These are phyloP conservation scores for Pangasianodon hypophthalmus DNA, from an alignment of 2,113 vertebrate genomes.

Conservation along the genomic window DNA sequence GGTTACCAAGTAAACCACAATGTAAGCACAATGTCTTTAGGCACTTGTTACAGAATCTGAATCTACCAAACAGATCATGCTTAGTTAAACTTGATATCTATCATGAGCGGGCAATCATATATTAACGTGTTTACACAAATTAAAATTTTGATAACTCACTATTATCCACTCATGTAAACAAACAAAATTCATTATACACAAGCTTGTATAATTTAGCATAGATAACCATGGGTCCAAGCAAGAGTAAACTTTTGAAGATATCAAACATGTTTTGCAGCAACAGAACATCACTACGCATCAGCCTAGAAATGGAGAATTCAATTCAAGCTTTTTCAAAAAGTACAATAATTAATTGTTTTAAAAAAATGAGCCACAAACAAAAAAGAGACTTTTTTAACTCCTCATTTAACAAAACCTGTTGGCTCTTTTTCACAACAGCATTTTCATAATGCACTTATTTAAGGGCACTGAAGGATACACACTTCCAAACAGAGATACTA, in stretches of 20 bases:
- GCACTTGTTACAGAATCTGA: not conserved
- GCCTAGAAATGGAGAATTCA: not conserved
- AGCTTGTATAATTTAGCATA: constrained; percentile 5
- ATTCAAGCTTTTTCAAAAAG: not conserved
- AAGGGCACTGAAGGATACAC: not conserved
- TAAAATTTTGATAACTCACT: not conserved
- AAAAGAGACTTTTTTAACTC: not conserved
- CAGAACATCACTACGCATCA: not conserved
- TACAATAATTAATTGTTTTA: not conserved
- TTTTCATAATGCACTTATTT: constrained; percentile 2
- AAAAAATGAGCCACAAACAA: not conserved
- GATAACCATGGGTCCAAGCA: not conserved
- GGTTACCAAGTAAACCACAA: not conserved
- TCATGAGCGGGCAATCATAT: not conserved
- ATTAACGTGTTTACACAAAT: not conserved
- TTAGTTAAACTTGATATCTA: not conserved
- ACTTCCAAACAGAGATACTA: not conserved
- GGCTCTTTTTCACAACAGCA: not conserved
- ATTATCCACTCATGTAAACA: not conserved
- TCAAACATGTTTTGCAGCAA: not conserved
- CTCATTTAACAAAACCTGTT: not conserved
- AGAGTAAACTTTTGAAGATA: no score
- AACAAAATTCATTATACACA: constrained; percentile 14
- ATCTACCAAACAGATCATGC: not conserved
- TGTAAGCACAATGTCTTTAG: not conserved